Base-by-base conservation (phyloP, 2,888 invertebrate genomes). In the Microctonus brassicae region DNA sequence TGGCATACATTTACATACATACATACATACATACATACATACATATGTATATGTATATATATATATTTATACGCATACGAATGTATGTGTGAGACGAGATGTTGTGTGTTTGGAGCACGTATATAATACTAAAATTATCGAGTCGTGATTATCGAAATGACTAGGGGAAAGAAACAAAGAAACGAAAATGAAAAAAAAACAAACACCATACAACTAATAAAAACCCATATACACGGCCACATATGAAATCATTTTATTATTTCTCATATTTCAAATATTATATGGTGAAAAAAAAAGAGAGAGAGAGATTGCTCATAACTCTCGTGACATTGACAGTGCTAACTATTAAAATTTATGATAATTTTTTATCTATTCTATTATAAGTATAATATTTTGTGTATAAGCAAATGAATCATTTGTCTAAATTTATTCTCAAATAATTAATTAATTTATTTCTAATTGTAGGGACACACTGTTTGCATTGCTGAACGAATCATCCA, bases 251-350 rank as follows among this genome's bases (percentile, higher is more conserved):
- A 17, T 17, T 47, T 20, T 47, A 47, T 47, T 47, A 47, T 47
- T 17, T 20, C 20, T 47, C 47, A 47, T 47, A 47, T 47, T 47
- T 47, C 47, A 47, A 3, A n/a, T 17, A 20, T 47, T 47, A 47
- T 47, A 47, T 5, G 17, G 47, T n/a, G 6, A 17, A 26, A 36
- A 11, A 11, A 17, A 66, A 22, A 36, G 47, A 60, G 55, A 42
- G 58, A 69, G 53, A 64, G 70, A 73, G 70, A 72, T 75, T 67
- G 73, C 61, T 64, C 62, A 4, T n/a, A 39, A n/a, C n/a, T 39
- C 5, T n/a, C 2, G 39, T 39, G 39, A n/a, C 39, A 39, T 39
- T 39, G 22, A 24, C 26, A 57, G 7, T 57, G 6, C 11, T n/a
- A 57, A 29, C n/a, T 24, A 55, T 55, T 24, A 9, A 24, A 57